Conservation (phyloP, 2,797 vertebrate species). For the Netta rufina region DNA sequence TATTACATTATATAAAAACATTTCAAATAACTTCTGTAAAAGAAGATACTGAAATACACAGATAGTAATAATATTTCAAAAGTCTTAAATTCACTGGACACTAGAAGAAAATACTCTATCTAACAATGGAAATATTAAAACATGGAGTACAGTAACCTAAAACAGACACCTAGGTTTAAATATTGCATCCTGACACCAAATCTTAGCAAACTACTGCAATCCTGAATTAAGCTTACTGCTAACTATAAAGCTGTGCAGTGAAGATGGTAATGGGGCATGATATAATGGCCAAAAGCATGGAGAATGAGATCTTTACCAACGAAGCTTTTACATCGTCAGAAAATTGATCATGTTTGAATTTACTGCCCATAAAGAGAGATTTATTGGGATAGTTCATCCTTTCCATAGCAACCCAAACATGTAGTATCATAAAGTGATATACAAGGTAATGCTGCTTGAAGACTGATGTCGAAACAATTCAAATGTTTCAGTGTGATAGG, state of each 20-base stretch:
- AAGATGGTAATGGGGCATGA: slow-evolving; percentile 32
- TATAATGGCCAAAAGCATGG: slow-evolving; percentile 36
- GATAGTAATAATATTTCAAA: background rate
- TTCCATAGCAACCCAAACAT: slow-evolving; percentile 36
- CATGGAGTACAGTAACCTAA: background rate
- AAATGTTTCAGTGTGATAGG: background rate
- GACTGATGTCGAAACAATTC: background rate
- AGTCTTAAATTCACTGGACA: background rate
- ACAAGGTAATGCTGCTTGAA: slow-evolving; percentile 23
- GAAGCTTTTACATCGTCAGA: slow-evolving; percentile 31
- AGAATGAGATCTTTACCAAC: slow-evolving; percentile 35
- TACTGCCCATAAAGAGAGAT: slow-evolving; percentile 47
- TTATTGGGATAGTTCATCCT: slow-evolving; percentile 18
- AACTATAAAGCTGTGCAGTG: slow-evolving; percentile 4
- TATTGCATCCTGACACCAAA: background rate
- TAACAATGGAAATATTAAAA: background rate
- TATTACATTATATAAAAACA: slow-evolving; percentile 37
- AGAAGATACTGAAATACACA: background rate
- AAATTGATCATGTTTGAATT: slow-evolving; percentile 54
- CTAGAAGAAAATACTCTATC: background rate
- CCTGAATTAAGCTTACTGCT: slow-evolving; percentile 13
- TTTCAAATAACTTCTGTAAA: slow-evolving; percentile 6
- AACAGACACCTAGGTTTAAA: background rate
- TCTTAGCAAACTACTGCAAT: background rate
- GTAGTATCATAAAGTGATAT: background rate